These are phyloP conservation scores for Sebastiscus tertius DNA, from an alignment of 2,797 vertebrate species.

Conservation along the genomic window DNA sequence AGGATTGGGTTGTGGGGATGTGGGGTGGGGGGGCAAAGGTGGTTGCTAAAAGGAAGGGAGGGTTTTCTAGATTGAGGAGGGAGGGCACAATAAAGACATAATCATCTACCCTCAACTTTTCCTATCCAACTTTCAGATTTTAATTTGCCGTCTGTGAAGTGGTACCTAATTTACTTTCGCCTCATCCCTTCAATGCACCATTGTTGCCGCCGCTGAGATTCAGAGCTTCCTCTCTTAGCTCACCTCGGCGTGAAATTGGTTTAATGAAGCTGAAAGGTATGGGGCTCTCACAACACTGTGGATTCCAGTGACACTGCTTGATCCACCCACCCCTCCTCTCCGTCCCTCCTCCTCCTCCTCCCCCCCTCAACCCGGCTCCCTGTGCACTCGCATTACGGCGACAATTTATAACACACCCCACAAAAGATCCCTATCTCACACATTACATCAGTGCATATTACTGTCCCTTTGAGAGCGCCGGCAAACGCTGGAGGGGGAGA, in stretches of 20 bases:
- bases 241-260: slow-evolving; percentile 99
- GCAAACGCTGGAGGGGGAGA: slow-evolving; percentile 76
- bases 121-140: slow-evolving; percentile 89
- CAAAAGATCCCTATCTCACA: slow-evolving; percentile 97
- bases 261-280: slow-evolving; percentile 99
- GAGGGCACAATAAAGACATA: slow-evolving; percentile 89
- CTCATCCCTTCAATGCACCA: slow-evolving; percentile 98
- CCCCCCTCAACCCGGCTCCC: slow-evolving; percentile 47
- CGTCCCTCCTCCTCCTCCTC: not conserved
- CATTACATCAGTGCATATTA: slow-evolving; percentile 97
- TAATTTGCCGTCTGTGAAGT: slow-evolving; percentile 96
- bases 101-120: slow-evolving; percentile 89
- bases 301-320: slow-evolving; percentile 96
- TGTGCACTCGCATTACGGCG: slow-evolving; percentile 91
- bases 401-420: slow-evolving; percentile 96
- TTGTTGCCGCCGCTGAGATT: slow-evolving; percentile 94
- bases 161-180: slow-evolving; percentile 99
- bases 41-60: slow-evolving; percentile 82
- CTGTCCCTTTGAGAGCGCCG: slow-evolving; percentile 86
- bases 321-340: slow-evolving; percentile 81
- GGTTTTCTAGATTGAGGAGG: slow-evolving; percentile 81
- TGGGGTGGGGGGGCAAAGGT: slow-evolving; percentile 73
- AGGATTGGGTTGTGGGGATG: slow-evolving; percentile 68
- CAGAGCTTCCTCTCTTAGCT: slow-evolving; percentile 98
- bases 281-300: slow-evolving; percentile 98